These are phyloP conservation scores for Morpho deidamia DNA, from an alignment of 2,888 invertebrate species.

Conservation along the genomic window DNA sequence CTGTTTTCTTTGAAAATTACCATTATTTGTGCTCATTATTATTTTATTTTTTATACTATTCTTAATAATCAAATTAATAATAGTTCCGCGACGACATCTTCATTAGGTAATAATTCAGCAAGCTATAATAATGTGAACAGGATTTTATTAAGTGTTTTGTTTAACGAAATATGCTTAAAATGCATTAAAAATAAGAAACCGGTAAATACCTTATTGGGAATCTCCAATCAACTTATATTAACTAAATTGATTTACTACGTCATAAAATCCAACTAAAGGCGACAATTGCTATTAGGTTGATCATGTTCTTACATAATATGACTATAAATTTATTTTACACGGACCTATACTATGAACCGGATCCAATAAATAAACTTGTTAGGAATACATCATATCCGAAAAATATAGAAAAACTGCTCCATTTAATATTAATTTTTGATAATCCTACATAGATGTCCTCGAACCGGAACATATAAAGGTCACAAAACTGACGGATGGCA, in stretches of 20 bases:
- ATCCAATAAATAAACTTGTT: constrained; percentile 1
- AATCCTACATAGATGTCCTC: constrained; percentile 26
- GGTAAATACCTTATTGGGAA: constrained; percentile 12
- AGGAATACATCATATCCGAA: constrained; percentile 12
- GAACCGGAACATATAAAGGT: constrained; percentile 29
- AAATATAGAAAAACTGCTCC: constrained; percentile 20
- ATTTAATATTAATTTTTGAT: constrained; percentile 23
- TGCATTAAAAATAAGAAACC: constrained; percentile 22
- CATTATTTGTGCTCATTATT: neutral
- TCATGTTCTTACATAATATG: constrained; percentile 3
- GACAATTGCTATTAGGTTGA: neutral
- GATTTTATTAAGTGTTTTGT: constrained; percentile 11
- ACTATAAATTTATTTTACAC: neutral
- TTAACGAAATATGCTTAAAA: constrained; percentile 17
- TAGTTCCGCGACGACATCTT: constrained; percentile 13
- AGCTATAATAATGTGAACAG: constrained; percentile 14
- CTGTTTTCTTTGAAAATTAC: neutral
- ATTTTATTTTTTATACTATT: neutral
- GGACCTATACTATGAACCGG: constrained; percentile 9
- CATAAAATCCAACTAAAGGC: neutral
- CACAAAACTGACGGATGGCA: constrained; percentile 15
- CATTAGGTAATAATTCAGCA: constrained; percentile 9
- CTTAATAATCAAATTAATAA: neutral
- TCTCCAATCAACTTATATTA: constrained; percentile 14
- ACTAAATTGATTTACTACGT: constrained; percentile 10